phyloP scores from a whole-genome alignment of 2,888 invertebrate species.

The Xylocampa areola region DNA sequence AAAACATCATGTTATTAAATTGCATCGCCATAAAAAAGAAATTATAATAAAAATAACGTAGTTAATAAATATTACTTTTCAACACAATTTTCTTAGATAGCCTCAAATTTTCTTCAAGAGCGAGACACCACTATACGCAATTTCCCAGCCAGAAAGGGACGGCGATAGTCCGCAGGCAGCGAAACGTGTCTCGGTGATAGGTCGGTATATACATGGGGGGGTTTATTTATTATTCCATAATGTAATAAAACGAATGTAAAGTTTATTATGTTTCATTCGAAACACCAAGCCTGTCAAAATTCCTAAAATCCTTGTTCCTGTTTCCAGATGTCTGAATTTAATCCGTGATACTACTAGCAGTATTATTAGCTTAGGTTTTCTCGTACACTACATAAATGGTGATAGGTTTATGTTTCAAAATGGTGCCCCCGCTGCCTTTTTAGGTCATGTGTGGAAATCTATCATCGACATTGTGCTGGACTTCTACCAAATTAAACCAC shows the following conservation, averaged over 20 bases:
- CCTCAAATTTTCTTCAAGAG: conserved; percentile 27
- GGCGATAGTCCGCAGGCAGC: conserved; percentile 77
- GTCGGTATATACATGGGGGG: conserved; percentile 79
- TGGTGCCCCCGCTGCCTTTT: no score
- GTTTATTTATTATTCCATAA: conserved; percentile 88
- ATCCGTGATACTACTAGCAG: no score
- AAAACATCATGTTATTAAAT: background rate
- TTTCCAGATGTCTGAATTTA: background rate
- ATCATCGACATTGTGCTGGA: no score
- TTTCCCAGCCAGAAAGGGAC: conserved; percentile 71
- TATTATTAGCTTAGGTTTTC: no score
- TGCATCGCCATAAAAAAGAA: no score
- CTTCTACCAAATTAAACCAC: no score
- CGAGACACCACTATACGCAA: conserved; percentile 50
- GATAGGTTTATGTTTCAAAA: no score
- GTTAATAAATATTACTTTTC: background rate
- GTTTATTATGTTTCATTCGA: conserved; percentile 78
- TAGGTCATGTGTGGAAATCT: no score
- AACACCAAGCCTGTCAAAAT: conserved; percentile 14
- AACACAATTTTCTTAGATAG: conserved; percentile 1
- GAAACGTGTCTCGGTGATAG: conserved; percentile 83
- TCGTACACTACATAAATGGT: no score
- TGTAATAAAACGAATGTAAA: conserved; percentile 87
- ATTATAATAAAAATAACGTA: no score
- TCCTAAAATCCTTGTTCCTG: conserved; percentile 31